These are phyloP conservation scores for Aphidius gifuensis DNA, from an alignment of 1,140 invertebrate genomes.

Conservation along the genomic window DNA sequence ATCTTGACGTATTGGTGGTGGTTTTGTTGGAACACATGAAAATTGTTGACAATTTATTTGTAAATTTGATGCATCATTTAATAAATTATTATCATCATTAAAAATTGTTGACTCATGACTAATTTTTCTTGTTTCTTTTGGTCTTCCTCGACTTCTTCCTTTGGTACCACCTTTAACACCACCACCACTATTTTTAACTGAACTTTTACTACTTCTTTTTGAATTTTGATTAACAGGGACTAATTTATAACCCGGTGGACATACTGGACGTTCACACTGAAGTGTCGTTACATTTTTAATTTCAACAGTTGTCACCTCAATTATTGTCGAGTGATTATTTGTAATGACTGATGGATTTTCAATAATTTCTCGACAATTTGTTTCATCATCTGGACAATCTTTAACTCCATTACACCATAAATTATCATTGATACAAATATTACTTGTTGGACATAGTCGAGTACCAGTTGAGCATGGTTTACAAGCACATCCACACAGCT, in stretches of 20 bases:
- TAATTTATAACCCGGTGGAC: slow-evolving; percentile 60
- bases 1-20: slow-evolving; percentile 39
- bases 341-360: slow-evolving; percentile 24
- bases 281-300: slow-evolving; percentile 26
- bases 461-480: slow-evolving; percentile 65
- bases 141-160: slow-evolving; percentile 16
- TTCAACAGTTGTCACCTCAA: slow-evolving; percentile 30
- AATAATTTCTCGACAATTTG: slow-evolving; percentile 55
- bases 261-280: slow-evolving; percentile 53
- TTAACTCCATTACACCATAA: slow-evolving; percentile 79
- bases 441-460: slow-evolving; percentile 70
- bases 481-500: slow-evolving; percentile 71
- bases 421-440: slow-evolving; percentile 68
- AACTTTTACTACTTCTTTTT: slow-evolving; percentile 10
- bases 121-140: slow-evolving; percentile 12
- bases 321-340: slow-evolving; percentile 16
- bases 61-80: background rate
- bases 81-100: background rate
- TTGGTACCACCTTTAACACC: slow-evolving; percentile 36
- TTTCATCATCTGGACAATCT: slow-evolving; percentile 83
- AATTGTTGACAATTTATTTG: slow-evolving; percentile 55
- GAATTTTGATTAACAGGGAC: slow-evolving; percentile 29
- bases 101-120: slow-evolving; percentile 33
- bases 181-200: slow-evolving; percentile 34
- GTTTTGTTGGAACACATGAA: slow-evolving; percentile 53